A percentile compares a stretch with the other conserved stretches of the same genome.
phyloP scores from a whole-genome alignment of 2,888 invertebrate genomes.

The Nemotelus pantherinus region DNA sequence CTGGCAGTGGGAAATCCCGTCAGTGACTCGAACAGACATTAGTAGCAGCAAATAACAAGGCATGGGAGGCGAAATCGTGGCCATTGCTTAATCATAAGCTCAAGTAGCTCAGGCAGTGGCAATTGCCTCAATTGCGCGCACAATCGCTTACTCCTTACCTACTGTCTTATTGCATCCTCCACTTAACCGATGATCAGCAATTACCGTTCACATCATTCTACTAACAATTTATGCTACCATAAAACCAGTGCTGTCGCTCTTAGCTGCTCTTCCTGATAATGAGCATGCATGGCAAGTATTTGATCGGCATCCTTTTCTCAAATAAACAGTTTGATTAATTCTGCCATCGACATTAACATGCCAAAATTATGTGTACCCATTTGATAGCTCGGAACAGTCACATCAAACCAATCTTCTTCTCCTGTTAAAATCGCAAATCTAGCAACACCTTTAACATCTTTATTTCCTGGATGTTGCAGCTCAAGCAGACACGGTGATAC shows the following conservation, averaged over 20 bases:
- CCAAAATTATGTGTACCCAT: too few species aligned
- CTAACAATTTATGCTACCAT: neutral
- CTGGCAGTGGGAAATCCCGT: constrained; percentile 16
- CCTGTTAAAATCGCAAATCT: too few species aligned
- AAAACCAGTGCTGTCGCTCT: constrained; percentile 6
- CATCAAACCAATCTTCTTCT: too few species aligned
- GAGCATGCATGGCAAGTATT: too few species aligned
- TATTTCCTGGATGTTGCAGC: too few species aligned
- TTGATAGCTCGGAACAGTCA: too few species aligned
- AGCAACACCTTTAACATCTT: too few species aligned
- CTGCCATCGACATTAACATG: too few species aligned
- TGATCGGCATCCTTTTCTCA: too few species aligned
- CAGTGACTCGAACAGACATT: neutral
- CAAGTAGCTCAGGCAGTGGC: constrained; percentile 31
- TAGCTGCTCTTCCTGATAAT: too few species aligned
- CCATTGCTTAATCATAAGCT: constrained; percentile 32
- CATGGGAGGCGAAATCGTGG: constrained; percentile 30
- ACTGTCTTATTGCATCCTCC: constrained; percentile 7
- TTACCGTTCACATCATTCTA: constrained; percentile 38
- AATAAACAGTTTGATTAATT: too few species aligned
- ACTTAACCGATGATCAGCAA: constrained; percentile 31
- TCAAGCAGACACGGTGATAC: too few species aligned
- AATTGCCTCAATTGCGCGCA: constrained; percentile 21
- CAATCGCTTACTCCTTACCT: constrained; percentile 4
- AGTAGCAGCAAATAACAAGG: constrained; percentile 16